phyloP scores from a whole-genome alignment of 2,797 vertebrate genomes.

The Cuculus canorus region DNA sequence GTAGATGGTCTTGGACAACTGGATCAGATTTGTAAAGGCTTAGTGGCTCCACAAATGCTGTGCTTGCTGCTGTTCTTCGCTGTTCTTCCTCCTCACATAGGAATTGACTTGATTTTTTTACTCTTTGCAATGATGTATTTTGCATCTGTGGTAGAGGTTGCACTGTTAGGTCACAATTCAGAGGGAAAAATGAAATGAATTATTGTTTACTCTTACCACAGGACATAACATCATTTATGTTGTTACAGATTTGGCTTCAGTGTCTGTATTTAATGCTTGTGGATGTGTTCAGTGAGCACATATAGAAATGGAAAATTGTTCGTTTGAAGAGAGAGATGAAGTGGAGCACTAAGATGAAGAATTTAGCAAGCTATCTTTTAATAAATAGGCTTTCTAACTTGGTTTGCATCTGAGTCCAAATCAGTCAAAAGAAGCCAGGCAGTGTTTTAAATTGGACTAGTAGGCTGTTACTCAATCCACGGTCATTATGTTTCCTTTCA shows the following conservation, averaged over 20 bases:
- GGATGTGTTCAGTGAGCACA: neutral
- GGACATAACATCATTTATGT: neutral
- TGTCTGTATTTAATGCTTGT: neutral
- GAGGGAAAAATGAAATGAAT: neutral
- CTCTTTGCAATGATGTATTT: neutral
- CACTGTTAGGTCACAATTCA: neutral
- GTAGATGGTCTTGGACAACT: neutral
- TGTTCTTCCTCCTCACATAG: neutral
- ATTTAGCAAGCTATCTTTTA: neutral
- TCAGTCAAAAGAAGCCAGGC: neutral
- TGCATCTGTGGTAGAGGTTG: neutral
- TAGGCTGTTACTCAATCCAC: neutral
- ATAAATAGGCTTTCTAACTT: neutral
- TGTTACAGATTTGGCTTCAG: neutral
- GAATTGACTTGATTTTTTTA: neutral
- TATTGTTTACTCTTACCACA: neutral
- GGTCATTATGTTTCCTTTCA: neutral
- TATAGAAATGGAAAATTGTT: neutral
- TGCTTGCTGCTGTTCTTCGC: neutral
- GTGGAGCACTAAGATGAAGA: neutral
- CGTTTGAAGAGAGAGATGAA: neutral
- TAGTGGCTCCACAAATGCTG: neutral
- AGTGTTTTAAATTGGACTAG: neutral
- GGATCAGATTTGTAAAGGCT: neutral
- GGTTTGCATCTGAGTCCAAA: neutral